Conservation (phyloP, 2,797 vertebrate genomes). For the Chlorospingus semifuscus region DNA sequence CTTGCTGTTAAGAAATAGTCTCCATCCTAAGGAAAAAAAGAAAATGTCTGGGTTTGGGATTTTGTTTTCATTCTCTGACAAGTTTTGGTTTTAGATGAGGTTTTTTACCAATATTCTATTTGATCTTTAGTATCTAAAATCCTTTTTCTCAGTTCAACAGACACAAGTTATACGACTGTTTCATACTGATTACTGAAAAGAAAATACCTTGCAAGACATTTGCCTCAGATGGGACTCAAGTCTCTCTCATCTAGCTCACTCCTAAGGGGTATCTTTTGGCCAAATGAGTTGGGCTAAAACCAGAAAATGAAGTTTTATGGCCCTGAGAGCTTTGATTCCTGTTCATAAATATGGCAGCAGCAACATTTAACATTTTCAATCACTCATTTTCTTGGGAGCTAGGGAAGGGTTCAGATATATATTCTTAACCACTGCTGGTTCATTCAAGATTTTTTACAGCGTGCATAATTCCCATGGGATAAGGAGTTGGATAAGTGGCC, state of each 20-base stretch:
- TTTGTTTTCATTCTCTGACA: background rate
- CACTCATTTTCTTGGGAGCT: slow-evolving; percentile 24
- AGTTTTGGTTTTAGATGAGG: background rate
- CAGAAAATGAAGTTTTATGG: background rate
- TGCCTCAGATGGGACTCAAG: background rate
- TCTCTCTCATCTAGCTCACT: background rate
- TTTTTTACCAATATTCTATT: background rate
- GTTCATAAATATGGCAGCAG: slow-evolving; percentile 30
- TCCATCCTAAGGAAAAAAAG: background rate
- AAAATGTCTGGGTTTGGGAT: accelerated
- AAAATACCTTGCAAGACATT: background rate
- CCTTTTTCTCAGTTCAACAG: background rate
- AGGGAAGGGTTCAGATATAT: background rate
- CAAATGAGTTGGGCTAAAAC: background rate
- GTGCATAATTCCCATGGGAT: slow-evolving; percentile 2
- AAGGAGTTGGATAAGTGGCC: slow-evolving; percentile 23
- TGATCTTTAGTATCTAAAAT: background rate
- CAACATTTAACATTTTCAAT: slow-evolving; percentile 35
- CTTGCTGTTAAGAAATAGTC: background rate
- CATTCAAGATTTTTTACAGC: slow-evolving; percentile 9
- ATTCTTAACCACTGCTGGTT: slow-evolving; percentile 18
- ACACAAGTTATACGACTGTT: background rate
- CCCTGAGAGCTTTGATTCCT: background rate
- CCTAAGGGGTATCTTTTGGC: background rate
- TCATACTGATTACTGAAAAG: background rate